Evolutionary conservation across 1,140 invertebrate genomes (phyloP).

Genomic region (Cydia strobilella): DNA sequence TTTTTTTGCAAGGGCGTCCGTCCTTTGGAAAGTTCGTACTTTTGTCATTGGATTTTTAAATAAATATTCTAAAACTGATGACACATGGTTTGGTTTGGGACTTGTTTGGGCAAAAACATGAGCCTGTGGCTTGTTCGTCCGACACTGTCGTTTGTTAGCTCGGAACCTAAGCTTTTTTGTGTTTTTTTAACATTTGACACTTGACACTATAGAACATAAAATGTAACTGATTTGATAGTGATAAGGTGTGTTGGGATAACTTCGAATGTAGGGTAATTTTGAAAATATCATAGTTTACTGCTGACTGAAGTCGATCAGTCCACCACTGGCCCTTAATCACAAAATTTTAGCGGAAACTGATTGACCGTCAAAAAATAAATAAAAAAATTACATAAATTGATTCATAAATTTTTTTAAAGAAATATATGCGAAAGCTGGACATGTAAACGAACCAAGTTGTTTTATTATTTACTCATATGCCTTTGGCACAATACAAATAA

Average conservation of each 20-base stretch:
- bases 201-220: not conserved
- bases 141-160: conserved; percentile 8
- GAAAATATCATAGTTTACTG: too few species aligned
- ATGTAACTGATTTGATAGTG: not conserved
- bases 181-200: not conserved
- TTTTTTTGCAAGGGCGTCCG: conserved; percentile 46
- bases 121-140: conserved; percentile 23
- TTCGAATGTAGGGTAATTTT: too few species aligned
- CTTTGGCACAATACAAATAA: not conserved
- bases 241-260: not conserved
- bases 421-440: too few species aligned
- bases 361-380: too few species aligned
- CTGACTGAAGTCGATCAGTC: too few species aligned
- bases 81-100: conserved; percentile 26
- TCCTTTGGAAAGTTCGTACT: conserved; percentile 34
- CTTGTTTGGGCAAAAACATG: conserved; percentile 30
- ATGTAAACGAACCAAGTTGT: too few species aligned
- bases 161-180: not conserved
- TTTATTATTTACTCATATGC: too few species aligned
- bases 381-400: too few species aligned
- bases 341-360: too few species aligned
- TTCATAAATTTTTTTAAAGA: too few species aligned
- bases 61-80: conserved; percentile 29
- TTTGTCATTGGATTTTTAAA: conserved; percentile 30
- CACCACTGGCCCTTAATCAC: too few species aligned